Base-by-base conservation (phyloP, 2,888 invertebrate species). In the Xanthorhoe spadicearia region DNA sequence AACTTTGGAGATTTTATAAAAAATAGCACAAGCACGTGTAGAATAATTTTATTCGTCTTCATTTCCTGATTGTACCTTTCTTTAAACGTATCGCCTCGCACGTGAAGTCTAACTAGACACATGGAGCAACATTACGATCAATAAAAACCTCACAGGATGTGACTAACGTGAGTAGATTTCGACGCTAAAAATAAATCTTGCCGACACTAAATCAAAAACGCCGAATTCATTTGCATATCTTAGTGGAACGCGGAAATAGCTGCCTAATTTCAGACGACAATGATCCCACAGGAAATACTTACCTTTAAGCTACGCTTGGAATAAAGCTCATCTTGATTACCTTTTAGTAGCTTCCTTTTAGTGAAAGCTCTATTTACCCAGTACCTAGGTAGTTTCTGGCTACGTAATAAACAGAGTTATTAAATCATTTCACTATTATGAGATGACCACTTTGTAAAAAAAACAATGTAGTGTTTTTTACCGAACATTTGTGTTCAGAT, bases 141-240 rank as follows among this genome's bases (percentile, higher is more conserved):
- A 38, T 51, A 35, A 55, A 63, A 51, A 43, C 56, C 3, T 32
- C 17, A 62, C 68, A 72, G 69, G 71, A 74, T 68, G 52, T 72
- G 64, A 69, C 59, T 64, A 66, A 64, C 61, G 69, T 68, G 64
- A 62, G 46, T 63, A 52, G 60, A 68, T 61, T 70, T 60, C 61
- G 32, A 56, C 18, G 17, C 66, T 55, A 46, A 54, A 63, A 65
- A 69, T 63, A 61, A 50, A 66, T 23, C 19, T 48, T 51, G 23
- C 49, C 32, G 23, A 52, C 35, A 35, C 51, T 46, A 52, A 70
- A 69, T 70, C 58, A 68, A 72, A 71, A 65, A 58, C 59, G 46
- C 68, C 70, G 70, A 63, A 65, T 23, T 66, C 66, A 69, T 69
- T 73, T 68, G 67, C 72, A 69, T 74, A 63, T 62, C 64, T 56